Evolutionary conservation across 2,797 vertebrate species (phyloP).

Genomic region (Triplophysa yarkandensis): DNA sequence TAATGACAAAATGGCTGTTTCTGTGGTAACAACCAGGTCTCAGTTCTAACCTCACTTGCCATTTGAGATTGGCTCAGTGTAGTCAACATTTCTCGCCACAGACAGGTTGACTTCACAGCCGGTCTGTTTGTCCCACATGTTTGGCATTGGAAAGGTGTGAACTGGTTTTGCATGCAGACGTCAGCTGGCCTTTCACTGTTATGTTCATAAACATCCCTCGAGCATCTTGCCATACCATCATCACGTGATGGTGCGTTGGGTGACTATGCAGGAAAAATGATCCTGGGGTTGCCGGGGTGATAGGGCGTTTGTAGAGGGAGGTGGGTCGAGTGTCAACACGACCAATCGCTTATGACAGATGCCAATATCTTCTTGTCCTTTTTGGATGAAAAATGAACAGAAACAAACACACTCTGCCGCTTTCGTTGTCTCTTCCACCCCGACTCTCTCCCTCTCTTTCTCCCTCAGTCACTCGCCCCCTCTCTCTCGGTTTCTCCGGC

Average conservation of each 20-base stretch:
- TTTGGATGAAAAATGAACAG: slow-evolving; percentile 48
- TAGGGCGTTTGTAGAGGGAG: slow-evolving; percentile 16
- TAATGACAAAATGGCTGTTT: slow-evolving; percentile 18
- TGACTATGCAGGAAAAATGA: slow-evolving; percentile 50
- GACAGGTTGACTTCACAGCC: slow-evolving; percentile 29
- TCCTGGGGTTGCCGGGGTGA: slow-evolving; percentile 53
- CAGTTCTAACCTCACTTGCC: background rate
- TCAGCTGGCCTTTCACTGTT: slow-evolving; percentile 1
- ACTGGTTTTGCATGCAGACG: slow-evolving; percentile 41
- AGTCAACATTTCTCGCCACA: background rate
- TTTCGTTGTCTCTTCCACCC: slow-evolving; percentile 31
- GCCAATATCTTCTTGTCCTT: slow-evolving; percentile 36
- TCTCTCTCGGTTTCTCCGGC: slow-evolving; percentile 8
- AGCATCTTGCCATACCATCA: slow-evolving; percentile 16
- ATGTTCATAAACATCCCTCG: slow-evolving; percentile 5
- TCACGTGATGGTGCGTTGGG: slow-evolving; percentile 27
- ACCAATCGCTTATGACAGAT: slow-evolving; percentile 36
- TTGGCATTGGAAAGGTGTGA: slow-evolving; percentile 29
- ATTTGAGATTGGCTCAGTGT: background rate
- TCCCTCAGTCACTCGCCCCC: slow-evolving; percentile 12
- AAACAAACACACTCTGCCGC: slow-evolving; percentile 42
- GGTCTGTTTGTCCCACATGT: slow-evolving; percentile 4
- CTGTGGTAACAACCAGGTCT: background rate
- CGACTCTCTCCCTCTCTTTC: slow-evolving; percentile 44
- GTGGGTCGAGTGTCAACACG: slow-evolving; percentile 3